Conservation (phyloP, 53 echinoderm and acorn worm genomes). For the Apostichopus leukothele region DNA sequence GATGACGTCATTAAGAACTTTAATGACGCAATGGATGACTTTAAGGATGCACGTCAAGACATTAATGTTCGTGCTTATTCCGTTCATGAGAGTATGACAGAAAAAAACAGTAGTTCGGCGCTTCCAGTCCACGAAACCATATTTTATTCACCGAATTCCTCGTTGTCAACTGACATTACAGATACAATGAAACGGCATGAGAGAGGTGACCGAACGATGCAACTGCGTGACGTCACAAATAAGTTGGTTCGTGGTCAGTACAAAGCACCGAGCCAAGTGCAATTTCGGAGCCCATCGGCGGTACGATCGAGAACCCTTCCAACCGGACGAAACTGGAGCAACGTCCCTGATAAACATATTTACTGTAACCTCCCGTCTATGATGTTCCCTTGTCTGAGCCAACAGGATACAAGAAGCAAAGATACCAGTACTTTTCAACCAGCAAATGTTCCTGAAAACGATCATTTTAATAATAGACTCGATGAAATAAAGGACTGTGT, state of each 20-base stretch:
- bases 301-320: constrained; percentile 14
- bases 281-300: constrained; percentile 2
- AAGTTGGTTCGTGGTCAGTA: constrained; percentile 3
- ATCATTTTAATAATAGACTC: not conserved
- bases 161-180: not conserved
- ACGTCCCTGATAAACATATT: constrained; percentile 26
- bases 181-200: not conserved
- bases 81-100: not conserved
- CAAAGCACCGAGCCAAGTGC: not conserved
- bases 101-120: not conserved
- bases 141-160: not conserved
- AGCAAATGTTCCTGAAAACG: not conserved
- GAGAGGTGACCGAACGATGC: not conserved
- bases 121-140: too few relatives aligned
- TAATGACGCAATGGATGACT: constrained; percentile 7
- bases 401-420: not conserved
- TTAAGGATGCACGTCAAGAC: not conserved
- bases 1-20: constrained; percentile 19
- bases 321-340: not conserved
- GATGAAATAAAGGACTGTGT: not conserved
- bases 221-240: constrained; percentile 16
- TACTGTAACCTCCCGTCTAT: constrained; percentile 9
- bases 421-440: not conserved
- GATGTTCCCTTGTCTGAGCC: constrained; percentile 25
- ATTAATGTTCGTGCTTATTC: not conserved